phyloP scores from a whole-genome alignment of 2,113 vertebrate genomes.

The Uria aalge region DNA sequence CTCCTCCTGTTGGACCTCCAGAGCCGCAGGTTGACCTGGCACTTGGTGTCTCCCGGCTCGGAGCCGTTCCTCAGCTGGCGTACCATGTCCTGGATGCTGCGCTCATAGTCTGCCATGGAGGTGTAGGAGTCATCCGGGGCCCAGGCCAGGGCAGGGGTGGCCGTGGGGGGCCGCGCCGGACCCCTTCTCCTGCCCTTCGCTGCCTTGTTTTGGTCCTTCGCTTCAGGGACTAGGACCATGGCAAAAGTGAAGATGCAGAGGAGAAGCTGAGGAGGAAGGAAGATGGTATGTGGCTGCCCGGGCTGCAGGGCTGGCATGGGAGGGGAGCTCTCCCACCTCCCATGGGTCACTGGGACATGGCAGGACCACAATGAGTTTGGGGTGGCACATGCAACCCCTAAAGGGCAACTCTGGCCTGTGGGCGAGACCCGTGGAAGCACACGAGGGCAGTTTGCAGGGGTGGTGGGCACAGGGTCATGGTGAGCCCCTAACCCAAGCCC shows the following conservation, averaged over 20 bases:
- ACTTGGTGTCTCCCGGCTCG: constrained; percentile 71
- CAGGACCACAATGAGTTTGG: background rate
- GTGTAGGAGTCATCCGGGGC: background rate
- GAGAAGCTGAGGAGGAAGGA: constrained; percentile 63
- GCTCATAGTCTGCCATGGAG: constrained; percentile 79
- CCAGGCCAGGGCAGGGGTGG: constrained; percentile 44
- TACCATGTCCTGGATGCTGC: constrained; percentile 82
- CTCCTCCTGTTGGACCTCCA: constrained; percentile 85
- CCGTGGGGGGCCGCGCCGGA: constrained; percentile 24
- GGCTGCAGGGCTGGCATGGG: background rate
- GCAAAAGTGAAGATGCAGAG: constrained; percentile 70
- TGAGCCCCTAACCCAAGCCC: background rate
- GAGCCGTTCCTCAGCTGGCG: constrained; percentile 80
- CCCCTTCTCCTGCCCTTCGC: constrained; percentile 67
- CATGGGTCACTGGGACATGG: background rate
- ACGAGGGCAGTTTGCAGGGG: background rate
- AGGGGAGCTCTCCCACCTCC: background rate
- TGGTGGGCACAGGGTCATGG: fast-evolving
- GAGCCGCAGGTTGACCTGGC: constrained; percentile 82
- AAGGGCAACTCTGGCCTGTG: background rate
- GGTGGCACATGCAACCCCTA: background rate
- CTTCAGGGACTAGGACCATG: constrained; percentile 37
- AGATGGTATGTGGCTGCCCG: background rate
- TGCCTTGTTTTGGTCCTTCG: constrained; percentile 56
- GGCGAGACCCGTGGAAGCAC: background rate